Conservation (phyloP, 1,140 invertebrate species). For the Phthorimaea operculella region DNA sequence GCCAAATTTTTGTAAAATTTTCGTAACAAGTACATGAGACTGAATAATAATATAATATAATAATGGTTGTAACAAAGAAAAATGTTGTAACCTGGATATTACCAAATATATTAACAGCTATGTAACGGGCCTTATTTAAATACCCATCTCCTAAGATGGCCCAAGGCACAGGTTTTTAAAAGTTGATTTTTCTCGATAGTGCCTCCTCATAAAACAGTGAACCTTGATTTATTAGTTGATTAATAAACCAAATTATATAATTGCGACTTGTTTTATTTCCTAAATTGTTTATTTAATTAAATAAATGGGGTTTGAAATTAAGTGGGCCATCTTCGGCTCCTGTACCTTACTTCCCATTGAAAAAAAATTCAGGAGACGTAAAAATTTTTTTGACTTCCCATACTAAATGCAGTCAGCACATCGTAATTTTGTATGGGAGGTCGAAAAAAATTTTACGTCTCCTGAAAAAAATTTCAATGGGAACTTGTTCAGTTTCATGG, state of each 20-base stretch:
- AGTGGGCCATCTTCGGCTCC: not conserved
- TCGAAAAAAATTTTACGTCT: too few relatives aligned
- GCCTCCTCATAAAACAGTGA: not conserved
- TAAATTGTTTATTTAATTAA: not conserved
- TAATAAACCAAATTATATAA: not conserved
- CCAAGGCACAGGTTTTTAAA: not conserved
- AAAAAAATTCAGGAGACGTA: too few relatives aligned
- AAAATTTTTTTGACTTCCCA: too few relatives aligned
- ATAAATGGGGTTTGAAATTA: not conserved
- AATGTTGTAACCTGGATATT: not conserved
- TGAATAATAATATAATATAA: not conserved
- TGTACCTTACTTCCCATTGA: slow-evolving; percentile 4
- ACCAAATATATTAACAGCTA: not conserved
- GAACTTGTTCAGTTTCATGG: too few relatives aligned
- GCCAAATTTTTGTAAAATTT: not conserved
- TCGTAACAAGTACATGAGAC: not conserved
- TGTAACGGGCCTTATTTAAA: not conserved
- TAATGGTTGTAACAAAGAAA: not conserved
- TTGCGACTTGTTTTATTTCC: not conserved
- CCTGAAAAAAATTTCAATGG: too few relatives aligned
- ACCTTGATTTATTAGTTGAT: not conserved
- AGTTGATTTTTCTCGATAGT: not conserved
- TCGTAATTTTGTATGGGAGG: too few relatives aligned
- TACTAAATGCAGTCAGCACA: too few relatives aligned
- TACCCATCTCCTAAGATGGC: not conserved